Percentiles rank a stretch among this genome's conserved stretches.
These are phyloP conservation scores for Drosophila navojoa DNA, from an alignment of 1,140 invertebrate genomes.

Conservation along the genomic window DNA sequence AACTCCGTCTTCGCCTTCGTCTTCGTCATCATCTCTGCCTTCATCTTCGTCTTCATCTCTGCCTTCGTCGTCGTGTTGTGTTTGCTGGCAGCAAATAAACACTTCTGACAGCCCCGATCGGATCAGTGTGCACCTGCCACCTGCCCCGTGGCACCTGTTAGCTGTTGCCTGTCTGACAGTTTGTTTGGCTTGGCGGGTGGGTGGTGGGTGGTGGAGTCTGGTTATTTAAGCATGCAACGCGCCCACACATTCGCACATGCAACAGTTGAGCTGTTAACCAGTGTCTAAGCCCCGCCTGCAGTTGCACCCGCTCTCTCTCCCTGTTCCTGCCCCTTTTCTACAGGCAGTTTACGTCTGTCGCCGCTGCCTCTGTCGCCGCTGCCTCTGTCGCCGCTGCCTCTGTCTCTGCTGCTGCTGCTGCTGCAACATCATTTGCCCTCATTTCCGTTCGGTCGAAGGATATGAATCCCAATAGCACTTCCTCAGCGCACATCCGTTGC, in stretches of 20 bases:
- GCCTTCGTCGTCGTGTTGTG: slow-evolving; percentile 17
- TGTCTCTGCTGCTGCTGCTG: slow-evolving; percentile 47
- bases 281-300: neutral
- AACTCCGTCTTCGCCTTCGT: slow-evolving; percentile 6
- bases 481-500: slow-evolving; percentile 69
- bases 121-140: slow-evolving; percentile 41
- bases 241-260: slow-evolving; percentile 41
- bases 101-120: slow-evolving; percentile 71
- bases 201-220: slow-evolving; percentile 18
- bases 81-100: slow-evolving; percentile 74
- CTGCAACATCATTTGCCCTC: slow-evolving; percentile 54
- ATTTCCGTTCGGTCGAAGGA: slow-evolving; percentile 68
- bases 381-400: neutral
- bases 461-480: slow-evolving; percentile 77
- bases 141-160: neutral
- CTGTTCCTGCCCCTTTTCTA: neutral
- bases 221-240: slow-evolving; percentile 63
- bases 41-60: slow-evolving; percentile 1
- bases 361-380: too few species aligned
- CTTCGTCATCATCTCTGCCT: neutral
- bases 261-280: slow-evolving; percentile 62
- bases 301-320: too few species aligned
- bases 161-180: neutral
- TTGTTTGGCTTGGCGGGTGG: slow-evolving; percentile 1
- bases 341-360: too few species aligned